Percentiles rank a stretch among this genome's conserved stretches.
phyloP scores from a whole-genome alignment of 1,140 invertebrate genomes.

The Drosophila pseudoobscura region DNA sequence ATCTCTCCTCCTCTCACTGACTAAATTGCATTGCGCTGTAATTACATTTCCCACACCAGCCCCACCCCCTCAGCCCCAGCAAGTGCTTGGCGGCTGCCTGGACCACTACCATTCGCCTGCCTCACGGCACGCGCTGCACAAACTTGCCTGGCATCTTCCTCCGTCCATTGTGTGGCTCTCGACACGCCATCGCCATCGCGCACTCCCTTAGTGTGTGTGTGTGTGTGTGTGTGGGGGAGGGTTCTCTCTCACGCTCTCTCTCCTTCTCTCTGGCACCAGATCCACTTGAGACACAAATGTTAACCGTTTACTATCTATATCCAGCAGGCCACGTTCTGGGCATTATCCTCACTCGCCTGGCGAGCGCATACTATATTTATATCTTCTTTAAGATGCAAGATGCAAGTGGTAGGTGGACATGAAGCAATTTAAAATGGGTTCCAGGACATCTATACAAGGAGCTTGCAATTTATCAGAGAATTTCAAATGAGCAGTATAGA shows the following conservation, averaged over 20 bases:
- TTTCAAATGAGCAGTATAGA: constrained; percentile 19
- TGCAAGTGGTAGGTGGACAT: constrained; percentile 27
- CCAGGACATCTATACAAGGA: constrained; percentile 26
- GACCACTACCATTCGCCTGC: constrained; percentile 2
- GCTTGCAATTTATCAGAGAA: constrained; percentile 2
- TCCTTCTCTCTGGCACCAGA: neutral
- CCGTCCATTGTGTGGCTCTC: constrained; percentile 63
- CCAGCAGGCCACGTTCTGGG: constrained; percentile 41
- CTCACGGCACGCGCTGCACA: constrained; percentile 16
- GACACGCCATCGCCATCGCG: constrained; percentile 51
- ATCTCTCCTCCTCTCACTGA: constrained; percentile 34
- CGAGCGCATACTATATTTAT: constrained; percentile 43
- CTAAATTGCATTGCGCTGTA: constrained; percentile 81
- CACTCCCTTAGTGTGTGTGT: constrained; percentile 14
- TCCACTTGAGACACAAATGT: constrained; percentile 60
- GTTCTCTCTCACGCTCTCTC: neutral
- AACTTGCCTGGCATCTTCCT: constrained; percentile 36
- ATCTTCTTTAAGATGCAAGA: constrained; percentile 48
- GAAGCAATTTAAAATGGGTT: constrained; percentile 37
- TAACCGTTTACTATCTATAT: constrained; percentile 59
- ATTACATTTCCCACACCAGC: constrained; percentile 68
- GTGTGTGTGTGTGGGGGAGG: constrained; percentile 5
- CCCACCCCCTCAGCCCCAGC: constrained; percentile 3
- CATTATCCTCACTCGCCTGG: constrained; percentile 44
- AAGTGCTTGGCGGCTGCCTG: constrained; percentile 2